Percentiles rank a stretch among this genome's conserved stretches.
These are phyloP conservation scores for Channallabes apus DNA, from an alignment of 2,797 vertebrate genomes.

Conservation along the genomic window DNA sequence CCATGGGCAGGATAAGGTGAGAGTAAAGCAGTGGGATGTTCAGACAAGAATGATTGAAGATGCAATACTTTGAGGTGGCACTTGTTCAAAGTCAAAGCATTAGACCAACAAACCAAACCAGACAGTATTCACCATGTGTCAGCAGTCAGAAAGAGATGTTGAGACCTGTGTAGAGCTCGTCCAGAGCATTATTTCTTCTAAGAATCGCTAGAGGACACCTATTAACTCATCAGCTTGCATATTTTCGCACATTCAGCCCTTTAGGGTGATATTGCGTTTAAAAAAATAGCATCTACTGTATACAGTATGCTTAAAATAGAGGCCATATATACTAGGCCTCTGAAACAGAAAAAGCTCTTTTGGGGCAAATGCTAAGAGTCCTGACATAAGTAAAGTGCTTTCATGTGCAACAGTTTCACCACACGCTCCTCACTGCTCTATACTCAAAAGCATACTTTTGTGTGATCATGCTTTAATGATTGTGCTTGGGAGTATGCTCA, in stretches of 20 bases:
- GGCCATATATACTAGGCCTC: not conserved
- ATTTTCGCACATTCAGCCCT: slow-evolving; percentile 17
- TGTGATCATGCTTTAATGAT: not conserved
- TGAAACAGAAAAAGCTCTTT: not conserved
- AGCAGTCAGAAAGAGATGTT: slow-evolving; percentile 21
- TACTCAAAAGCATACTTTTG: not conserved
- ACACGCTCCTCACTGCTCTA: not conserved
- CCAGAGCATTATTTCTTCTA: slow-evolving; percentile 18
- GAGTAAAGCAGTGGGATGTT: slow-evolving; percentile 28
- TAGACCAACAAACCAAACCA: slow-evolving; percentile 33
- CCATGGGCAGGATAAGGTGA: not conserved
- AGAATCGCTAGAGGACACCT: slow-evolving; percentile 32
- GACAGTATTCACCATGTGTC: slow-evolving; percentile 24
- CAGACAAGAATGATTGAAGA: slow-evolving; percentile 49
- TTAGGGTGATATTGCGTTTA: not conserved
- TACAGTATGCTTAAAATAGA: not conserved
- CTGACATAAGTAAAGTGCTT: slow-evolving; percentile 6
- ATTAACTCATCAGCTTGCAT: slow-evolving; percentile 45
- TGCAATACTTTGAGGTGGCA: slow-evolving; percentile 18
- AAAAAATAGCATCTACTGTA: not conserved
- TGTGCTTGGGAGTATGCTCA: not conserved
- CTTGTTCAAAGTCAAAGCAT: slow-evolving; percentile 30
- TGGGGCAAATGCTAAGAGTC: not conserved
- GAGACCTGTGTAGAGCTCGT: slow-evolving; percentile 6
- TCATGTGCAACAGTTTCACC: slow-evolving; percentile 7